Evolutionary conservation across 2,797 vertebrate genomes (phyloP), one percentile per base, ranked within the genome.

Genomic region (Poeciliopsis presidionis): DNA sequence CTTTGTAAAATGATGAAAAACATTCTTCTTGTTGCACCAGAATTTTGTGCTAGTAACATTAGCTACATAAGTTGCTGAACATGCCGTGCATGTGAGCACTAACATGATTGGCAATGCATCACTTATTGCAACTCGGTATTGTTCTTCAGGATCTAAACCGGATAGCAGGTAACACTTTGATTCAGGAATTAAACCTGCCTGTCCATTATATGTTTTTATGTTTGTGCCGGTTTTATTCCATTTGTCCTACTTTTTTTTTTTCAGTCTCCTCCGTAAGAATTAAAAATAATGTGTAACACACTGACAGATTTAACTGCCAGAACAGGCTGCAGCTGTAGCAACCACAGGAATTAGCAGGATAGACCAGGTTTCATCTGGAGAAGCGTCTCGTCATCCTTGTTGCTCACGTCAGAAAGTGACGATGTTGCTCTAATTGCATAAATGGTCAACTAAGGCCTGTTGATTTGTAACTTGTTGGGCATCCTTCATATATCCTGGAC

Each of bases 401-500:
- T 67, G 53, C 18, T 28, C n/a, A 55, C 25, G 76, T 89, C 72
- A 88, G 81, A 49, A 74, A 73, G 73, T 49, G 57, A 73, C 6
- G 3, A 22, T 65, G n/a, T 36, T 73, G 6, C 4, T 47, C 7
- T 59, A 63, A 73, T 22, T 73, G 65, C 61, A 84, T 43, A 5
- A 93, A 90, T 90, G 80, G 59, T 86, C 81, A 91, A 85, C 91
- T 75, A 46, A 41, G 53, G 25, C 71, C 53, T 65, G 61, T 82
- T 78, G 81, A 89, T 89, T 83, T 80, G 57, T 93, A 92, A 92
- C 91, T 79, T 74, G 1, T 11, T 22, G 25, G 0, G 6, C 20
- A 45, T 79, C 47, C 45, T 61, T 75, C 28, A 86, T 87, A 93
- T 80, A 87, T 43, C 22, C 5, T 65, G 43, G 28, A 73, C 43